These are phyloP conservation scores for Seira musarum DNA, from an alignment of 2,888 invertebrate genomes.

Conservation along the genomic window DNA sequence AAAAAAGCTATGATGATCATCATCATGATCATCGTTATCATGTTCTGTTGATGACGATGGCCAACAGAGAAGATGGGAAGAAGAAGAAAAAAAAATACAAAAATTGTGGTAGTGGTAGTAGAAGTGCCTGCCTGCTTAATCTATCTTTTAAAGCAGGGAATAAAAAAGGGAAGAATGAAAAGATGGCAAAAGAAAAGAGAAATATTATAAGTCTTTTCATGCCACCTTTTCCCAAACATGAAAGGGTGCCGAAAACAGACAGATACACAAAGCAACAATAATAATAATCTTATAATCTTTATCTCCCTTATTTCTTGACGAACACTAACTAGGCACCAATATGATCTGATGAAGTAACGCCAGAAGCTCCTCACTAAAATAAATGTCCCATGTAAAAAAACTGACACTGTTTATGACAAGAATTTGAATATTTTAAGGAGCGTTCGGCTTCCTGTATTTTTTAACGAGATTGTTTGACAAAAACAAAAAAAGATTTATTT, in stretches of 20 bases:
- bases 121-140: not conserved
- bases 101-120: no score
- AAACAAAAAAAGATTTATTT: no score
- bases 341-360: no score
- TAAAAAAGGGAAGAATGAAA: conserved; percentile 4
- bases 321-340: conserved; percentile 43
- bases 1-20: not conserved
- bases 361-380: not conserved
- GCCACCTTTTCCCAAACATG: conserved; percentile 65
- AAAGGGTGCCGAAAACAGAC: conserved; percentile 67
- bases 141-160: conserved; percentile 23
- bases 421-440: not conserved
- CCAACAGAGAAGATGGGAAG: conserved; percentile 41
- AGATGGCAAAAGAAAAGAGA: conserved; percentile 40
- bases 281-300: conserved; percentile 56
- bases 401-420: not conserved
- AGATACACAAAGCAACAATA: conserved; percentile 56
- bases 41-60: conserved; percentile 33
- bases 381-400: not conserved
- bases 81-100: not conserved
- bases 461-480: no score
- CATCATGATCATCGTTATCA: not conserved
- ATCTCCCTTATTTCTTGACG: conserved; percentile 54
- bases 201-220: conserved; percentile 65
- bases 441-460: not conserved